Evolutionary conservation across 1,140 invertebrate species (phyloP), one percentile per base, ranked within the genome.

Genomic region (Drosophila funebris): DNA sequence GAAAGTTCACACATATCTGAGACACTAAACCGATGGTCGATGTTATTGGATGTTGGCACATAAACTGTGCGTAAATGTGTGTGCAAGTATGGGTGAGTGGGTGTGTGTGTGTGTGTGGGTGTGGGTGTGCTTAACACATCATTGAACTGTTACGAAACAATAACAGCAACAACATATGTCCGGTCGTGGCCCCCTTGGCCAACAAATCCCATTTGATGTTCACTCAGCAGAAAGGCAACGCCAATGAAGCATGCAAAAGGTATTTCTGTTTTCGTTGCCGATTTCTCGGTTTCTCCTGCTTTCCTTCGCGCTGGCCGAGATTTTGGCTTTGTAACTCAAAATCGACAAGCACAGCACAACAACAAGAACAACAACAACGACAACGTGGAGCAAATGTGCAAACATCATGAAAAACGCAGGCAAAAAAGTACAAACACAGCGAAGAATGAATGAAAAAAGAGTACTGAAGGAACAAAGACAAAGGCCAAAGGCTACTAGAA

Each of bases 121-220:
- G 76, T n/a, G n/a, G 41, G 69, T 82, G 74, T 69, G 82, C 82
- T 85, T 85, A 85, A 85, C 82, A 85, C 82, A 78, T 72, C 82
- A 85, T 85, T 85, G 82, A 85, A 82, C 78, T 78, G 82, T 88
- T 88, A 73, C 78, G 78, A 78, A 88, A 83, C 78, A 77, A 48
- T 54, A 82, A 78, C 58, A 60, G 58, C 53, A 57, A 68, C 43
- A 62, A 70, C 83, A 87, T 87, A 83, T 88, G 75, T 83, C 78
- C 78, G 67, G 68, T 37, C 56, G 63, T 67, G 62, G 62, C 58
- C 63, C 54, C 29, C 54, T 52, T 56, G 48, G 50, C 71, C 74
- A 79, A 83, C 83, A 88, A 88, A 88, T 88, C 83, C 83, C 83
- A 88, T 88, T 88, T 88, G 83, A 88, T 88, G 83, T 88, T 88